Evolutionary conservation across 2,888 invertebrate genomes (phyloP).

Genomic region (Villa cingulata): DNA sequence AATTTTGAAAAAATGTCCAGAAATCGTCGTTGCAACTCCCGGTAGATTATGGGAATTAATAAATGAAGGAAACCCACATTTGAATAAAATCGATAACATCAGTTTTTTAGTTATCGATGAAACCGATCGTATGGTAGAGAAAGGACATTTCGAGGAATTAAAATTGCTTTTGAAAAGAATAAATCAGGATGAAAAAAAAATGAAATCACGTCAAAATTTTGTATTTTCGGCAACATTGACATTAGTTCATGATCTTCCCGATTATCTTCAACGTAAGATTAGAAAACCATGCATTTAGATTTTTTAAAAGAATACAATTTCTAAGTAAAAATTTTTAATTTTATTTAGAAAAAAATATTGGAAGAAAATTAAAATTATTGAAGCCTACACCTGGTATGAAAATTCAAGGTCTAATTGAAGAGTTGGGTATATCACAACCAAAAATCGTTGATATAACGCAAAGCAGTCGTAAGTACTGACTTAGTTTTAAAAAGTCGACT

Average conservation of each 20-base stretch:
- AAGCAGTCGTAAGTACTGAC: slow-evolving; percentile 43
- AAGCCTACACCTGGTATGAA: slow-evolving; percentile 64
- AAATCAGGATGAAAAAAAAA: slow-evolving; percentile 51
- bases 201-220: slow-evolving; percentile 68
- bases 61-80: slow-evolving; percentile 60
- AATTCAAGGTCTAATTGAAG: slow-evolving; percentile 58
- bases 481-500: too few species aligned
- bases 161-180: slow-evolving; percentile 64
- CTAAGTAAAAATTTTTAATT: background rate
- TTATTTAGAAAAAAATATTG: slow-evolving; percentile 25
- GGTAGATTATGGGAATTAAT: slow-evolving; percentile 93
- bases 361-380: slow-evolving; percentile 35
- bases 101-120: slow-evolving; percentile 93
- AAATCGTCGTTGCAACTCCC: slow-evolving; percentile 93
- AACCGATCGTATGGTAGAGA: slow-evolving; percentile 96
- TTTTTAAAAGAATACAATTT: background rate
- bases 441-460: slow-evolving; percentile 88
- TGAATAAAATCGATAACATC: slow-evolving; percentile 55
- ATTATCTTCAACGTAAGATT: slow-evolving; percentile 50
- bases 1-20: slow-evolving; percentile 66
- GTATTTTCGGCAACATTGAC: slow-evolving; percentile 96
- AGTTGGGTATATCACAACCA: slow-evolving; percentile 73
- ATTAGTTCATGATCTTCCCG: slow-evolving; percentile 72
- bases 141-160: slow-evolving; percentile 89
- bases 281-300: too few species aligned